These are phyloP conservation scores for Climacteris rufus DNA, from an alignment of 2,113 vertebrate species.

Conservation along the genomic window DNA sequence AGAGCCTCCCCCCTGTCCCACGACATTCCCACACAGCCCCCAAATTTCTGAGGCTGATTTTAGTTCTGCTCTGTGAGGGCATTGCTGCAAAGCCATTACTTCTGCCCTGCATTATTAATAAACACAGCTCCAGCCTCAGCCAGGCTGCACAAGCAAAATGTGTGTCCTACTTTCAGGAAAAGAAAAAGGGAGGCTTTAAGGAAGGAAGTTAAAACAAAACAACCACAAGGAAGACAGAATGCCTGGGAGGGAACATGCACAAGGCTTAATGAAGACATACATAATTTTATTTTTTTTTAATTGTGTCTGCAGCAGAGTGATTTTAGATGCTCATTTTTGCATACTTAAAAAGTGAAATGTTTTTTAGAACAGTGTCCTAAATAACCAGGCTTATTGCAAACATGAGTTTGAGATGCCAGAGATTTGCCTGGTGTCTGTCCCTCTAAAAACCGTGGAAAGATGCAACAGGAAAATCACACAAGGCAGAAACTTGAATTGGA, in stretches of 20 bases:
- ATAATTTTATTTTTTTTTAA: background rate
- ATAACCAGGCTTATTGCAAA: background rate
- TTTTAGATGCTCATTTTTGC: background rate
- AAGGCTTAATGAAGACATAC: background rate
- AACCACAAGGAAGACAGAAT: background rate
- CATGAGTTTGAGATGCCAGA: background rate
- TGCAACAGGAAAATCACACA: background rate
- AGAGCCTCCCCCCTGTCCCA: background rate
- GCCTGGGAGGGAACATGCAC: background rate
- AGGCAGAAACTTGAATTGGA: background rate
- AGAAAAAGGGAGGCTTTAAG: background rate
- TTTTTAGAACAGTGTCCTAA: background rate
- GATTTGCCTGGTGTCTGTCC: background rate
- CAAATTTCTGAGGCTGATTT: background rate
- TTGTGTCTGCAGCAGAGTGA: background rate
- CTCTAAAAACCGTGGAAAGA: background rate
- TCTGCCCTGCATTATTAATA: conserved; percentile 42
- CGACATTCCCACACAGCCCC: background rate
- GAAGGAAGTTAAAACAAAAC: background rate
- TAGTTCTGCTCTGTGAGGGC: background rate
- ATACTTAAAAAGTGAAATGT: background rate
- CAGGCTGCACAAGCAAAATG: background rate
- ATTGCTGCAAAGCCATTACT: background rate
- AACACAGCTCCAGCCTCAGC: background rate
- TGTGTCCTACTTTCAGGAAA: conserved; percentile 31